phyloP scores from a whole-genome alignment of 2,113 vertebrate species.

The Micronycteris hirsuta region DNA sequence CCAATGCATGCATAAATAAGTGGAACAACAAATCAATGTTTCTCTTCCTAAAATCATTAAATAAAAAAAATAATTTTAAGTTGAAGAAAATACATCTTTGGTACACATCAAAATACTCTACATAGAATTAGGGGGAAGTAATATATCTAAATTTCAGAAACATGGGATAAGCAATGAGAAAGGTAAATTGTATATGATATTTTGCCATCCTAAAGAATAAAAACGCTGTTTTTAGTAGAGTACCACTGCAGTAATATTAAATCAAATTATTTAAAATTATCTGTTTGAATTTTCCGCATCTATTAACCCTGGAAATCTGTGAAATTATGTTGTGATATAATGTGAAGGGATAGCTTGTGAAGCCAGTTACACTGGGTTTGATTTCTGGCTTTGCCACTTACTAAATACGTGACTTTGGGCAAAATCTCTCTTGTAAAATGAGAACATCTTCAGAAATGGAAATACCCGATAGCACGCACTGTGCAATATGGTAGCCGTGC shows the following conservation, averaged over 20 bases:
- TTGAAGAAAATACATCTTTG: background rate
- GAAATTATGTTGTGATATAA: background rate
- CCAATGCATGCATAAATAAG: no score
- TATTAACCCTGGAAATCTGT: background rate
- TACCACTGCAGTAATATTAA: background rate
- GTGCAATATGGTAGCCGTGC: background rate
- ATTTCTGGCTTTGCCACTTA: background rate
- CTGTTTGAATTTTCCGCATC: background rate
- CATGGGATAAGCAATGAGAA: background rate
- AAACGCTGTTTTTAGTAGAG: background rate
- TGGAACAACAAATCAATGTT: no score
- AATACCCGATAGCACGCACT: background rate
- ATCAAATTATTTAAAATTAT: conserved; percentile 5
- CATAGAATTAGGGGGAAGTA: background rate
- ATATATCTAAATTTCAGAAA: background rate
- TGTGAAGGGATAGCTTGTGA: background rate
- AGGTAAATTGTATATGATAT: background rate
- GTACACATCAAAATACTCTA: background rate
- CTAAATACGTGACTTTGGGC: background rate
- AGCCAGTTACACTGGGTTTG: background rate
- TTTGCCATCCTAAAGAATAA: conserved; percentile 16
- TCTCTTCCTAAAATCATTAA: no score
- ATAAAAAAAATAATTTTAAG: background rate
- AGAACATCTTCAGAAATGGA: background rate
- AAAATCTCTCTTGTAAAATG: conserved; percentile 17